These are phyloP conservation scores for Chirona hameri DNA, from an alignment of 2,888 invertebrate genomes.

Conservation along the genomic window DNA sequence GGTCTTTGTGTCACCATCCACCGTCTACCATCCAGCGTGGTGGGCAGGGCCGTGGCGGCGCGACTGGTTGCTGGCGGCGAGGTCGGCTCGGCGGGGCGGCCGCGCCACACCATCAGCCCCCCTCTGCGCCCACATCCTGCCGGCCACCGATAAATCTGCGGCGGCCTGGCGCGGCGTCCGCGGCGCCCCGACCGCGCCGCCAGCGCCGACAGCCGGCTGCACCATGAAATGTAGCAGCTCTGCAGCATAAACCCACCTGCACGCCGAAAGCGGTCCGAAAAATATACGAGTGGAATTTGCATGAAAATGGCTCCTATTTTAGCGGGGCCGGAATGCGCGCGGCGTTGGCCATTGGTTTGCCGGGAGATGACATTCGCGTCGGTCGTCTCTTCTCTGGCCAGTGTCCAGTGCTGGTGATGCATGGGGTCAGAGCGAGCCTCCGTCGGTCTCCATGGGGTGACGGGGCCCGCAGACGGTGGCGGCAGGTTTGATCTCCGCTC, in stretches of 20 bases:
- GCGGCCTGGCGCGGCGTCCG: neutral
- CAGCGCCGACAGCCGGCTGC: slow-evolving; percentile 3
- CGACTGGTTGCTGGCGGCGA: neutral
- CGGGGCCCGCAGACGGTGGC: too few species aligned
- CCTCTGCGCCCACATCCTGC: slow-evolving; percentile 7
- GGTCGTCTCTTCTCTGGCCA: neutral
- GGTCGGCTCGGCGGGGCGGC: neutral
- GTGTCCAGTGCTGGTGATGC: neutral
- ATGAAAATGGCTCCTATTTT: slow-evolving; percentile 24
- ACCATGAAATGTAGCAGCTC: neutral
- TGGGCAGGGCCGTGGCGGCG: neutral
- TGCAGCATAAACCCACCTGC: slow-evolving; percentile 3
- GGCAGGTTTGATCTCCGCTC: too few species aligned
- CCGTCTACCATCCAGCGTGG: neutral
- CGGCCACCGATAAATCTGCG: neutral
- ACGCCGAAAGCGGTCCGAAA: neutral
- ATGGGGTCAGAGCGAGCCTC: neutral
- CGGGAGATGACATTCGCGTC: neutral
- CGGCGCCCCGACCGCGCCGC: neutral
- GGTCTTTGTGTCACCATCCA: neutral
- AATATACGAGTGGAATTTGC: slow-evolving; percentile 14
- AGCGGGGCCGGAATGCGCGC: slow-evolving; percentile 1
- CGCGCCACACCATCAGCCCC: slow-evolving; percentile 11
- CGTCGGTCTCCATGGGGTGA: too few species aligned
- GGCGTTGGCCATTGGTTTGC: neutral